phyloP scores from a whole-genome alignment of 2,113 vertebrate genomes.

The Dromas ardeola region DNA sequence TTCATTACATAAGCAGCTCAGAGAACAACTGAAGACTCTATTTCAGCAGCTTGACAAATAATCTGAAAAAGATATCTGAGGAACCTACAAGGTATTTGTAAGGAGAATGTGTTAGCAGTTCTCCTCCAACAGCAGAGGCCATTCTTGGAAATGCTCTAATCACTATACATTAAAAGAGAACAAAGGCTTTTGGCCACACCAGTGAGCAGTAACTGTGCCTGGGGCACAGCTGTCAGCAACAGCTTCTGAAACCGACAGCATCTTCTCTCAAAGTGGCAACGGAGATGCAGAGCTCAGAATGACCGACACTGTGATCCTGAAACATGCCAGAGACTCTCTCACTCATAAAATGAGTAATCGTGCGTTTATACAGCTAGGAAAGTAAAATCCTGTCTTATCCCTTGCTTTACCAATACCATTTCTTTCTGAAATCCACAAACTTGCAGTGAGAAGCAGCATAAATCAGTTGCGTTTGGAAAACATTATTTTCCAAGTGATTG shows the following conservation, averaged over 20 bases:
- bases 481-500: not conserved
- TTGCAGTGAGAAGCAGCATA: not conserved
- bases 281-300: not conserved
- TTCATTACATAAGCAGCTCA: fast-evolving
- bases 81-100: not conserved
- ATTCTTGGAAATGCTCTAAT: not conserved
- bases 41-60: not conserved
- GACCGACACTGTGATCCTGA: fast-evolving
- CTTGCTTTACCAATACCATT: not conserved
- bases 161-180: fast-evolving
- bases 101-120: not conserved
- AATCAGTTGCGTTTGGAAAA: not conserved
- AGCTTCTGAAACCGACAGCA: not conserved
- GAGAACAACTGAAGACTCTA: not conserved
- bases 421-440: not conserved
- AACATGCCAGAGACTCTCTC: not conserved
- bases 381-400: not conserved
- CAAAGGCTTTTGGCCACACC: not conserved
- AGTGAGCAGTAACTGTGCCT: not conserved
- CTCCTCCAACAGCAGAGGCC: not conserved
- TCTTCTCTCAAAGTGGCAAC: fast-evolving
- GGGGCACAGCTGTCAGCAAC: not conserved
- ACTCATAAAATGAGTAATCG: not conserved
- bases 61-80: not conserved
- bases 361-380: not conserved